Base-by-base conservation (phyloP, 1,140 invertebrate species). In the Plodia interpunctella region DNA sequence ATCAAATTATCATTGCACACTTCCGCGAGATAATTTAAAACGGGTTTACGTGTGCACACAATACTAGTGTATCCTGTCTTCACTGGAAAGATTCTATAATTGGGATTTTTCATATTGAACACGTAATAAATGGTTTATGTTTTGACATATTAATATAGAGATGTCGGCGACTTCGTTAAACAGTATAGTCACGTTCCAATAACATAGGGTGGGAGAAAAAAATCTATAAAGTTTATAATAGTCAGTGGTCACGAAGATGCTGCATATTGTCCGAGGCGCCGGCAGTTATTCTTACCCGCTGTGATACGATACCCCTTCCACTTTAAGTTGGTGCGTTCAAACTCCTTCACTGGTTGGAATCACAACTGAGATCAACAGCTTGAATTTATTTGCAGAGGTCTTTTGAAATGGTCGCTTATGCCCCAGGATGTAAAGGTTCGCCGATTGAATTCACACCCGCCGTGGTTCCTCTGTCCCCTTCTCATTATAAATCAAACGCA, bases 401-500 rank as follows among this genome's bases (percentile, higher is more conserved):
- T 68, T 65, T 57, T 55, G 65, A 50, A 28, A 38, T 72, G 76
- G 76, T 66, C 60, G 64, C 53, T 51, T 64, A 54, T 68, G 65
- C 69, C 67, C 63, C 66, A 68, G 68, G 70, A 74, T 58, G 67
- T 73, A 64, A 64, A 68, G 70, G 63, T 68, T 76, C 69, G 72
- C 68, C 76, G 72, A 77, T 80, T 81, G 70, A 82, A 75, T 83
- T 78, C 74, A 77, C 76, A 83, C 75, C 70, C 70, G 70, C 70
- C 70, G 70, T 68, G 65, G 72, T 74, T 74, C 67, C 44, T 65
- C 58, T 82, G 78, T 82, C 80, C 86, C 83, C 81, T 83, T 59
- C 76, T 82, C 70, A 76, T 81, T 86, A 85, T 88, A 88, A 88
- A 87, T 88, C 83, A 88, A 85, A 82, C 66, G 79, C 86, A 88